Evolutionary conservation across 1,140 invertebrate genomes (phyloP).

Genomic region (Cardiocondyla obscurior): DNA sequence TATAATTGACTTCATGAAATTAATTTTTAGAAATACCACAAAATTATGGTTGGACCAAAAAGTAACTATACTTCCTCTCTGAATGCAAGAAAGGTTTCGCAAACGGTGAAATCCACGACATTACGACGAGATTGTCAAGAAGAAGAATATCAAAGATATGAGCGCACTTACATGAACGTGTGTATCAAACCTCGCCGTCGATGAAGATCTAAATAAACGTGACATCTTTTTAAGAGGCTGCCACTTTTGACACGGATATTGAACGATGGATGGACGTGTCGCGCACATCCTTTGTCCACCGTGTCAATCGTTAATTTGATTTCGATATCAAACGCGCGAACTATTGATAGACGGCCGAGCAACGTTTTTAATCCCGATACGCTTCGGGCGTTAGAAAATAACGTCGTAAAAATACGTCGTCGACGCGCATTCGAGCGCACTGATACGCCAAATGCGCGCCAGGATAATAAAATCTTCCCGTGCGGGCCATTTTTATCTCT

Average conservation of each 20-base stretch:
- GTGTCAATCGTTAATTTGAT: not conserved
- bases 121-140: too few relatives aligned
- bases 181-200: not conserved
- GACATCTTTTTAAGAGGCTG: not conserved
- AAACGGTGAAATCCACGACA: not conserved
- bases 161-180: not conserved
- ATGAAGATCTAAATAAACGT: not conserved
- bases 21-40: too few relatives aligned
- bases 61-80: too few relatives aligned
- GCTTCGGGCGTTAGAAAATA: slow-evolving; percentile 12
- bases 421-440: slow-evolving; percentile 6
- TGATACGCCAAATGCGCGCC: not conserved
- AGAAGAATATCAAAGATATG: too few relatives aligned
- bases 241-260: not conserved
- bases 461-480: not conserved
- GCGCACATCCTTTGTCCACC: not conserved
- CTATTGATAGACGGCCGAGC: slow-evolving; percentile 17
- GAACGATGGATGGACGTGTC: not conserved
- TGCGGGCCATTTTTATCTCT: not conserved
- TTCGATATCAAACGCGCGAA: slow-evolving; percentile 7
- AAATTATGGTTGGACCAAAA: too few relatives aligned
- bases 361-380: slow-evolving; percentile 22
- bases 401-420: slow-evolving; percentile 36
- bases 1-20: too few relatives aligned
- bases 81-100: slow-evolving; percentile 33